Conservation (phyloP, 2,113 vertebrate species). For the Puma concolor region DNA sequence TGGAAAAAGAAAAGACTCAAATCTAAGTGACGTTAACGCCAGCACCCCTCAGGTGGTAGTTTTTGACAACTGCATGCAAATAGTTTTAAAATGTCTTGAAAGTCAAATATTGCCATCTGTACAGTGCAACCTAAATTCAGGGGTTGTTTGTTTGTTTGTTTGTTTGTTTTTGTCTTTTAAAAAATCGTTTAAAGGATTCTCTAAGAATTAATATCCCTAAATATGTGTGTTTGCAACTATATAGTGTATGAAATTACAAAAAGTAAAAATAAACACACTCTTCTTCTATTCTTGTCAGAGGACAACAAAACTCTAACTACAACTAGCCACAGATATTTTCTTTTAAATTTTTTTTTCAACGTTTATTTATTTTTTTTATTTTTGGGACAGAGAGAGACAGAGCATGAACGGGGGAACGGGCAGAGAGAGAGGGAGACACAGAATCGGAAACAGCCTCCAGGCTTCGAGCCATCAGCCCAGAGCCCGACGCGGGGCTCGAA, state of each 20-base stretch:
- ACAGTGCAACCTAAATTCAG: neutral
- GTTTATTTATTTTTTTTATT: too few species aligned
- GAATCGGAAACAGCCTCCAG: too few species aligned
- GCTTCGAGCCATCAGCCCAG: too few species aligned
- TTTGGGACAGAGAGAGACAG: too few species aligned
- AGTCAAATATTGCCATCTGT: neutral
- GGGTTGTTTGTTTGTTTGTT: neutral
- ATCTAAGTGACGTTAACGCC: neutral
- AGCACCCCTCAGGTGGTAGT: neutral
- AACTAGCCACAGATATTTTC: neutral
- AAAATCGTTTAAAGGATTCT: neutral
- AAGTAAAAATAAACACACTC: neutral
- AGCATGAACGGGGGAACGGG: too few species aligned
- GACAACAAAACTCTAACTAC: neutral
- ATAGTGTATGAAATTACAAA: neutral
- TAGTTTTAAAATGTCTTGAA: neutral
- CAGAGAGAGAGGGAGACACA: too few species aligned
- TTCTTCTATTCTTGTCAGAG: neutral
- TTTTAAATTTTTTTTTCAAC: too few species aligned
- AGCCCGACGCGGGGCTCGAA: too few species aligned
- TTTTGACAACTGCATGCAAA: neutral
- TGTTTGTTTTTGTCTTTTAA: neutral
- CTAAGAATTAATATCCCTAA: neutral
- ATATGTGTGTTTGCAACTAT: neutral
- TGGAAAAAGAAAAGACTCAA: neutral